Conservation (phyloP, 2,113 vertebrate genomes). For the Pangasianodon hypophthalmus region DNA sequence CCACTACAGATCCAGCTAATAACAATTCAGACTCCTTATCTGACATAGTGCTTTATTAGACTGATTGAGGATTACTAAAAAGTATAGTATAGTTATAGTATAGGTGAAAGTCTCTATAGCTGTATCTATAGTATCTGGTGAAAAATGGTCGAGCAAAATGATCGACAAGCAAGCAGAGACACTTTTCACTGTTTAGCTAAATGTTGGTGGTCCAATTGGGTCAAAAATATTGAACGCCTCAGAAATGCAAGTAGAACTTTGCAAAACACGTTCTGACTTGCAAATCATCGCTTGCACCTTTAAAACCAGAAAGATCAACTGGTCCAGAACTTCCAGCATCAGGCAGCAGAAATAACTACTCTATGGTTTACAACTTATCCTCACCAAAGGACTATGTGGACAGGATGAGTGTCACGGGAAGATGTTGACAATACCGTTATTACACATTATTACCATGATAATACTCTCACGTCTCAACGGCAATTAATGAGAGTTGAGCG, state of each 20-base stretch:
- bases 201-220: not conserved
- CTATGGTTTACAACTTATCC: not conserved
- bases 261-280: not conserved
- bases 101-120: too few relatives aligned
- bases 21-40: not conserved
- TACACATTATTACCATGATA: not conserved
- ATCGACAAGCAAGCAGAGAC: not conserved
- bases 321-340: not conserved
- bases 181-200: not conserved
- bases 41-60: not conserved
- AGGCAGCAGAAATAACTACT: not conserved
- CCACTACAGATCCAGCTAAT: not conserved
- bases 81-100: not conserved
- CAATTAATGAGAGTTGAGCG: not conserved
- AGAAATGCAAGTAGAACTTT: not conserved
- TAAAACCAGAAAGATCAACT: not conserved
- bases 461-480: not conserved
- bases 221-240: not conserved
- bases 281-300: not conserved
- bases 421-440: not conserved
- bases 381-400: not conserved
- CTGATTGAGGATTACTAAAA: not conserved
- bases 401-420: not conserved
- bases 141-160: not conserved
- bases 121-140: not conserved